These are phyloP conservation scores for Oreochromis aureus DNA, from an alignment of 2,113 vertebrate species.

Conservation along the genomic window DNA sequence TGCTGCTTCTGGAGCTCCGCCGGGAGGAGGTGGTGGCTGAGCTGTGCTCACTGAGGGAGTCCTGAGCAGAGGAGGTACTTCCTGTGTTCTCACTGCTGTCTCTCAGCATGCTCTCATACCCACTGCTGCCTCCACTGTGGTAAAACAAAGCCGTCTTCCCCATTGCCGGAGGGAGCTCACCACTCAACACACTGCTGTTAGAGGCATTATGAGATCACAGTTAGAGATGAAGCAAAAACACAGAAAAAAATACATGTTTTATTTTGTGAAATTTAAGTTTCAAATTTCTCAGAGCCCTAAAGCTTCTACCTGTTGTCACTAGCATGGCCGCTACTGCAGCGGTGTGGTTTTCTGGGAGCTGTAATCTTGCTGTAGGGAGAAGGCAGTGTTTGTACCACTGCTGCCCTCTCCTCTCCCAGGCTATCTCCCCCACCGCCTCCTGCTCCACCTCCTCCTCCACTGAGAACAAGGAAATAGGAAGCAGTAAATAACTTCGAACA, in stretches of 20 bases:
- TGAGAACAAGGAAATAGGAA: background rate
- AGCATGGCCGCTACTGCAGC: constrained; percentile 94
- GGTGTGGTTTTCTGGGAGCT: constrained; percentile 87
- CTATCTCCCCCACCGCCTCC: background rate
- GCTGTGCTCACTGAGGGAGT: constrained; percentile 95
- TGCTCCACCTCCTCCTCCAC: constrained; percentile 20
- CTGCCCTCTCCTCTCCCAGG: constrained; percentile 72
- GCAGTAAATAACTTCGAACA: background rate
- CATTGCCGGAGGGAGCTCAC: constrained; percentile 96
- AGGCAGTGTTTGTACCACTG: constrained; percentile 80
- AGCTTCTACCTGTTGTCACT: constrained; percentile 80
- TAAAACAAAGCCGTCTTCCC: constrained; percentile 96
- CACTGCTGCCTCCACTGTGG: constrained; percentile 95
- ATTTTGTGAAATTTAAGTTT: background rate
- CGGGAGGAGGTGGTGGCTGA: constrained; percentile 85
- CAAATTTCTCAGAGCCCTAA: background rate
- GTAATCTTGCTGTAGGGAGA: constrained; percentile 99
- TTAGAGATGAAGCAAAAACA: background rate
- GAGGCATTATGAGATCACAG: background rate
- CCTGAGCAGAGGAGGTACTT: constrained; percentile 91
- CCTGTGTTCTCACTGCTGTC: constrained; percentile 98
- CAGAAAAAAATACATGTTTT: background rate
- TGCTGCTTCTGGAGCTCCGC: constrained; percentile 85
- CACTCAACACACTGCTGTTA: constrained; percentile 93
- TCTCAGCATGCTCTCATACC: constrained; percentile 96